Base-by-base conservation (phyloP, 2,797 vertebrate species). In the Mus caroli region DNA sequence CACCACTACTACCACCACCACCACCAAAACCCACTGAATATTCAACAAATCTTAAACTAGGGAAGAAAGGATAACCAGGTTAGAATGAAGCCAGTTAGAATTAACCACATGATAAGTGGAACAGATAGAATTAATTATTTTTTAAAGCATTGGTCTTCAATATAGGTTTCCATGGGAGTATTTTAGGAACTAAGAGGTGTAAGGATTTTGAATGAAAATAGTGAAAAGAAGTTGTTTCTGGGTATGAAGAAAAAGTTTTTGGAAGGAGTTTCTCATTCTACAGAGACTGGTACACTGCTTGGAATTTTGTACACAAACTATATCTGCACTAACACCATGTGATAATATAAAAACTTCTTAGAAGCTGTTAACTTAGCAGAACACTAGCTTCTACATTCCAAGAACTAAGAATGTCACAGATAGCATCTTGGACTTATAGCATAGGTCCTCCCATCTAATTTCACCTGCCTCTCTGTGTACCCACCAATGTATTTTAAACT, bases 81-180 rank as follows among this genome's bases (percentile, higher is more conserved):
- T 94, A 91, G 88, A 79, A 43, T 43, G 54, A 76, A 91, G 17
- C 52, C 62, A 78, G 62, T 58, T 94, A 13, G 9, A 56, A 52
- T 54, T 73, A 88, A 50, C 19, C 43, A 76, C 6, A 58, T 69
- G 31, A 37, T 58, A 78, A 56, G 37, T 67, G 26, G 37, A 78
- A 78, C n/a, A 64, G 76, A 73, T 43, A 58, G 34, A 69, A 46
- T 43, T 73, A 73, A 73, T 37, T 54, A 92, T 90, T 3, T 10
- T 50, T 5, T 40, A 10, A 37, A 37, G 1, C 14, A 20, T 79
- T 46, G 10, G 12, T 67, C 52, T n/a, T 2, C 4, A 26, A 5
- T 4, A 3, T 64, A 40, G 22, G 15, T 11, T 91, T 76, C 62
- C 80, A 69, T 19, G 10, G 26, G 6, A n/a, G 79, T 91, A 31